Evolutionary conservation across 2,888 invertebrate species (phyloP).

Genomic region (Priocnemis perturbator): DNA sequence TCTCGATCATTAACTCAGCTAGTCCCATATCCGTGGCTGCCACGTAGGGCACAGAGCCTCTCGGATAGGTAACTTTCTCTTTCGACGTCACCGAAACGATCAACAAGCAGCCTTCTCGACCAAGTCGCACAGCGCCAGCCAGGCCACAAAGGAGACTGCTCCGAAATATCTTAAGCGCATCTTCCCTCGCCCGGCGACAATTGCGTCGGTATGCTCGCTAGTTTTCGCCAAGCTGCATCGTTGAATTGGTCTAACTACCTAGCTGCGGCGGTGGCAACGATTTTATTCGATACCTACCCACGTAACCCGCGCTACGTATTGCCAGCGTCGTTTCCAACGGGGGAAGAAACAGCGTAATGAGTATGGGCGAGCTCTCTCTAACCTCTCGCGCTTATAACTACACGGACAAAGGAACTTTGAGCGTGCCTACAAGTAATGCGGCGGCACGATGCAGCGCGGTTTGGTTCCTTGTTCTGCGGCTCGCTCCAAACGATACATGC

Average conservation of each 20-base stretch:
- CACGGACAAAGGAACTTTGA: conserved; percentile 59
- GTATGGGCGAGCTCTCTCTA: conserved; percentile 39
- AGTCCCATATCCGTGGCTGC: too few species aligned
- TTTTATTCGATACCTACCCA: conserved; percentile 8
- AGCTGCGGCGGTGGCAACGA: background rate
- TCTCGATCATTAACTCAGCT: background rate
- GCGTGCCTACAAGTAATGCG: conserved; percentile 29
- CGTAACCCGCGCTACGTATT: background rate
- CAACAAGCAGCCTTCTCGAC: background rate
- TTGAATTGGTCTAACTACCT: background rate
- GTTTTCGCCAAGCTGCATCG: too few species aligned
- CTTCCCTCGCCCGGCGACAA: too few species aligned
- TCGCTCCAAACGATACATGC: conserved; percentile 16
- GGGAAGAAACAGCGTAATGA: conserved; percentile 31
- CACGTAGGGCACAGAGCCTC: too few species aligned
- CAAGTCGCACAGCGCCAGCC: background rate
- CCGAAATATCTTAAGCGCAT: background rate
- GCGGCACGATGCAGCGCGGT: conserved; percentile 10
- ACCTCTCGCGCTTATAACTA: conserved; percentile 42
- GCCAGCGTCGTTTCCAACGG: conserved; percentile 2
- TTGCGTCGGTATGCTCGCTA: too few species aligned
- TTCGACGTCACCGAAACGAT: too few species aligned
- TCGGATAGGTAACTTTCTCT: too few species aligned
- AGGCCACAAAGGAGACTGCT: background rate
- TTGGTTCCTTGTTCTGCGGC: conserved; percentile 19